Base-by-base conservation (phyloP, 2,797 vertebrate species). In the Sebastolobus altivelis region DNA sequence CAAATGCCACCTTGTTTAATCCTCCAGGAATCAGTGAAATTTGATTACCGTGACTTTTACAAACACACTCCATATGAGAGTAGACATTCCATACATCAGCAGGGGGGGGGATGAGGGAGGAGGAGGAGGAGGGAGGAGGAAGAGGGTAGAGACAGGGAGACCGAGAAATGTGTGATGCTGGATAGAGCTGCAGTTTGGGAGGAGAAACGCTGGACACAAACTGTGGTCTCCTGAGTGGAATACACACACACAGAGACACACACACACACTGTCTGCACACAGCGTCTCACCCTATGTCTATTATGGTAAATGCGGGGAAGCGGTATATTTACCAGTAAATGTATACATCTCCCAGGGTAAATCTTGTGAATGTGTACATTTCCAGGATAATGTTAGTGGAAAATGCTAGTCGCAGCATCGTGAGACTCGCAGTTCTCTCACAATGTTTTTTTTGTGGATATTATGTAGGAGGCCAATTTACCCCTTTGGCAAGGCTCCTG, bases 1-100 rank as follows among this genome's bases (percentile, higher is more conserved):
- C 72, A 81, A 85, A 90, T 82, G 77, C 84, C 91, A 91, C 84
- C 89, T 92, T 88, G 89, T 92, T 93, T 92, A 94, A 93, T 94
- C 92, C 90, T 85, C 77, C 25, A 46, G 87, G 92, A 93, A 95
- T 94, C 92, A 81, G 93, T 79, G 75, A 91, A 91, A 95, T 94
- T 90, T 93, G 90, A 94, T 94, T 95, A 95, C 71, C 27, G 58
- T 94, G 93, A 95, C 93, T 93, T 94, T 95, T 92, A 94, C 92
- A 94, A 94, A 92, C 91, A 94, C 91, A 78, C 86, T 90, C 88
- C 75, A 84, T 91, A 94, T 93, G 89, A 92, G 89, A 93, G 82
- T 54, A 92, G 94, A 95, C 93, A 65, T 90, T 92, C 87, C 92
- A 94, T 95, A 91, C 89, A 94, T 95, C 93, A 94, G 91, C 65